These are phyloP conservation scores for Hirundichthys speculiger DNA, from an alignment of 2,113 vertebrate species.

Conservation along the genomic window DNA sequence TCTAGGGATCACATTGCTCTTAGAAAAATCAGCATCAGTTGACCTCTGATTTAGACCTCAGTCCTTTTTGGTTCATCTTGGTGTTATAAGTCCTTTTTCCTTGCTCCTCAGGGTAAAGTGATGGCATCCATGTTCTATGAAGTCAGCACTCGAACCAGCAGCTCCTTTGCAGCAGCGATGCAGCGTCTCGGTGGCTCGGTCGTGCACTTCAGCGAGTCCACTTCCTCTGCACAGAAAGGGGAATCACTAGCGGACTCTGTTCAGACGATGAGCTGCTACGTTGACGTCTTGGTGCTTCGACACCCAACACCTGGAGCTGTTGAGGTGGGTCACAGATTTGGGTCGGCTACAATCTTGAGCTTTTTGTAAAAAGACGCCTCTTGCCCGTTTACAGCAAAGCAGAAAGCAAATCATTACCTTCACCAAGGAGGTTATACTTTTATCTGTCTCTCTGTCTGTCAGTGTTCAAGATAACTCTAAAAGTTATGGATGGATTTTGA, in stretches of 20 bases:
- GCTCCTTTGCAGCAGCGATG: conserved; percentile 94
- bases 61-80: too few species aligned
- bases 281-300: conserved; percentile 91
- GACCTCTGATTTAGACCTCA: too few species aligned
- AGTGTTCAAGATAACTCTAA: too few species aligned
- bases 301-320: conserved; percentile 92
- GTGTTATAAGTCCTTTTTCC: too few species aligned
- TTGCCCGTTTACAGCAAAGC: too few species aligned
- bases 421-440: too few species aligned
- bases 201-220: conserved; percentile 91
- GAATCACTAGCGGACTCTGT: conserved; percentile 93
- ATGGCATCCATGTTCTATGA: conserved; percentile 99
- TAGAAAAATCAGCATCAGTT: too few species aligned
- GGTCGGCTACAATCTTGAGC: too few species aligned
- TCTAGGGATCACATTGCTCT: too few species aligned
- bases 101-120: conserved; percentile 87
- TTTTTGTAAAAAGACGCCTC: background rate
- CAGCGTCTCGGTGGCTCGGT: conserved; percentile 91
- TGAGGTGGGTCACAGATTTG: conserved; percentile 80
- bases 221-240: conserved; percentile 94
- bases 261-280: conserved; percentile 96
- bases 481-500: too few species aligned
- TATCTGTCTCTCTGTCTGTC: too few species aligned
- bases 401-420: too few species aligned
- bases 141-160: conserved; percentile 95